Percentiles rank a stretch among this genome's conserved stretches.
These are phyloP conservation scores for Oryzias curvinotus DNA, from an alignment of 2,113 vertebrate genomes.

Conservation along the genomic window DNA sequence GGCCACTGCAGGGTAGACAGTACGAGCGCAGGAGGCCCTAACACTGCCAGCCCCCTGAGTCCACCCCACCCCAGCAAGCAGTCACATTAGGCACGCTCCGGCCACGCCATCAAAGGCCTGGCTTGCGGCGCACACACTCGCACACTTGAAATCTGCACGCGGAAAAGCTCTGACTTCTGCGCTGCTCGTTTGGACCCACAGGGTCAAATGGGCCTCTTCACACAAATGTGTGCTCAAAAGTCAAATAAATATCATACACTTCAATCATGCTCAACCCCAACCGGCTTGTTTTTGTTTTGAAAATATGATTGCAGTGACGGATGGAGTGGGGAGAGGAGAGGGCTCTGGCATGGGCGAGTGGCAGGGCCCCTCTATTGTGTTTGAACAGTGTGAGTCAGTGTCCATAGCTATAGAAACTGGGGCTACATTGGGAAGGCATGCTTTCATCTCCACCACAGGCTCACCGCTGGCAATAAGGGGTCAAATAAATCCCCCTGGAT, in stretches of 20 bases:
- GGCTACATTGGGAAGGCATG: constrained; percentile 82
- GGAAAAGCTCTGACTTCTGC: constrained; percentile 36
- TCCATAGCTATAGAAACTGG: constrained; percentile 89
- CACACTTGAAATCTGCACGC: constrained; percentile 31
- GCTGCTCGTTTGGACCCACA: constrained; percentile 24
- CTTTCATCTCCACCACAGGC: constrained; percentile 89
- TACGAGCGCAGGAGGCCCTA: constrained; percentile 68
- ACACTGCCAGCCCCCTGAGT: constrained; percentile 22
- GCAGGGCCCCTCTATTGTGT: constrained; percentile 81
- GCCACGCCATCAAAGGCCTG: constrained; percentile 80
- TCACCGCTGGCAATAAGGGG: constrained; percentile 79
- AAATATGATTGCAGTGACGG: constrained; percentile 81
- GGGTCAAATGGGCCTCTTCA: constrained; percentile 62
- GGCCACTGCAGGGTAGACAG: constrained; percentile 66
- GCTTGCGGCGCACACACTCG: constrained; percentile 39
- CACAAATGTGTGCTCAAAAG: constrained; percentile 63
- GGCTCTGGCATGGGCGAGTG: constrained; percentile 74
- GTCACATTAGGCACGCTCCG: constrained; percentile 83
- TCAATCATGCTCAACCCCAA: constrained; percentile 52
- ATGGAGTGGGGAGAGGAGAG: constrained; percentile 78
- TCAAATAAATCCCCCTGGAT: constrained; percentile 75
- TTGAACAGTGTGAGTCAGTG: constrained; percentile 80
- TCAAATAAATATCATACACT: constrained; percentile 46
- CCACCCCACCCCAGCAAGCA: constrained; percentile 61
- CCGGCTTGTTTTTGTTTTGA: constrained; percentile 78